These are phyloP conservation scores for Drosophila mulleri DNA, from an alignment of 2,888 invertebrate species.

Conservation along the genomic window DNA sequence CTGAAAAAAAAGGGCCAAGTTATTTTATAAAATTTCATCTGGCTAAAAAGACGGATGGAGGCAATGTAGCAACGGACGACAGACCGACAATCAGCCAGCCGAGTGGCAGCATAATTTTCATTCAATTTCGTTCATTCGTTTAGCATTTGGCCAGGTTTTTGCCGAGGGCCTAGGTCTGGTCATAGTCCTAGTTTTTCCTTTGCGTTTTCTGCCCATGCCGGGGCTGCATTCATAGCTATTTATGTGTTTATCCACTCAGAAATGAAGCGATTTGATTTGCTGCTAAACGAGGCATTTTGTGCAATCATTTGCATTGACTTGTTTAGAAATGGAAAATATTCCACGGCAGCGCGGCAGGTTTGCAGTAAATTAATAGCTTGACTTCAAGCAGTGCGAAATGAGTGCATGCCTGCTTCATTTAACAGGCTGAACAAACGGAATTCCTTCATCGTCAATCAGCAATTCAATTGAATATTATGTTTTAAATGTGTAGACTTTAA, in stretches of 20 bases:
- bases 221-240: slow-evolving; percentile 60
- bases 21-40: slow-evolving; percentile 72
- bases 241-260: slow-evolving; percentile 79
- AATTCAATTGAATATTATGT: neutral
- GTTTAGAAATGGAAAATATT: slow-evolving; percentile 7
- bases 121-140: slow-evolving; percentile 77
- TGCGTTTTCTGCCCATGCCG: slow-evolving; percentile 4
- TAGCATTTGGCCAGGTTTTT: slow-evolving; percentile 47
- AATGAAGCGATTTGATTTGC: slow-evolving; percentile 77
- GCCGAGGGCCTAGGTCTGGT: slow-evolving; percentile 14
- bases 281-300: slow-evolving; percentile 76
- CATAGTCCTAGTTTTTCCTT: slow-evolving; percentile 3
- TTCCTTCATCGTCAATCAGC: neutral
- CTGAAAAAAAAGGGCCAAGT: slow-evolving; percentile 78
- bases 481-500: neutral
- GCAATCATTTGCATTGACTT: slow-evolving; percentile 80
- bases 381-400: neutral
- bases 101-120: slow-evolving; percentile 75
- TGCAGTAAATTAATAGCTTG: slow-evolving; percentile 26
- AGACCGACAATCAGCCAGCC: slow-evolving; percentile 31
- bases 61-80: neutral
- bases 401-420: slow-evolving; percentile 21
- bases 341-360: neutral
- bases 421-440: neutral
- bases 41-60: slow-evolving; percentile 32